Evolutionary conservation across 2,797 vertebrate genomes (phyloP), one percentile per base, ranked within the genome.

Genomic region (Siniperca scherzeri): DNA sequence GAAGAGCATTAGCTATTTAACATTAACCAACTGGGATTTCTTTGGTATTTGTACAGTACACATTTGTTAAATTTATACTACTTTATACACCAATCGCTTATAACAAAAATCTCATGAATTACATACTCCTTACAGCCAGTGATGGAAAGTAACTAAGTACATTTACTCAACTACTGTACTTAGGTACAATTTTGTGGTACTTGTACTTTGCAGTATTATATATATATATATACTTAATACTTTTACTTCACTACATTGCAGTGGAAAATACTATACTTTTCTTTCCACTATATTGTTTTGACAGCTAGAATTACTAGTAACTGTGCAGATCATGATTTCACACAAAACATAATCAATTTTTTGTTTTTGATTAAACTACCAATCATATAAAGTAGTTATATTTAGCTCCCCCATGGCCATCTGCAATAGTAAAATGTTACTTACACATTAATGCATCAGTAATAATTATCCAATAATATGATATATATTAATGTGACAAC

Each of bases 201-300:
- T 70, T 69, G n/a, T 56, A 40, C 14, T 70, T 42, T 57, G 16
- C 53, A 57, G 53, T 42, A 40, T 70, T 27, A n/a, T n/a, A n/a
- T n/a, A n/a, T n/a, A n/a, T n/a, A n/a, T n/a, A n/a, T n/a, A n/a
- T n/a, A n/a, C 10, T 17, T 27, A 57, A 57, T 44, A 44, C 55
- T 69, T 40, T 7, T 46, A 14, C 25, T 61, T 8, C 27, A 16
- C 22, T 25, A 27, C 10, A 73, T 73, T 61, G 61, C 9, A 50
- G 25, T 9, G 21, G 11, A 40, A 62, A 40, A 27, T 7, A 52
- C 12, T 25, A 14, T 16, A 40, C 17, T 9, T 62, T 40, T 40
- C 59, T 40, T 30, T 57, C 4, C 22, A n/a, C n/a, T 48, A 12
- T 25, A 70, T 40, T 40, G 50, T 70, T 42, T 52, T 27, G 36